Conservation (phyloP, 2,113 vertebrate species). For the Malurus melanocephalus region DNA sequence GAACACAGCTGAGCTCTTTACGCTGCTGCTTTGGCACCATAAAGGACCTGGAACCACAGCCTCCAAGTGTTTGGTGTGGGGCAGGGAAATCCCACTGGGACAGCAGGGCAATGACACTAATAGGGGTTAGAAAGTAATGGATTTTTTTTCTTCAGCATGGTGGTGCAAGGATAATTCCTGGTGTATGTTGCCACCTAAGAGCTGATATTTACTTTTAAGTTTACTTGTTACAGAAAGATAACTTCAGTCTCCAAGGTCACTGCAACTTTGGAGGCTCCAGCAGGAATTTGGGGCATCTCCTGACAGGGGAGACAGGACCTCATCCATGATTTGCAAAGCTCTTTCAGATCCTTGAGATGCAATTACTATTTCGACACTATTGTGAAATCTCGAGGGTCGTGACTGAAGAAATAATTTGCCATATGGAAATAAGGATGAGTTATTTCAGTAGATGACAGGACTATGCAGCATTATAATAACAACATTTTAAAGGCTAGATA, state of each 20-base stretch:
- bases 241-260: not conserved
- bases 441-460: not conserved
- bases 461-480: not conserved
- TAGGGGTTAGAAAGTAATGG: not conserved
- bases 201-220: not conserved
- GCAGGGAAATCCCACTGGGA: not conserved
- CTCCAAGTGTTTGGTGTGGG: not conserved
- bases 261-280: not conserved
- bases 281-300: not conserved
- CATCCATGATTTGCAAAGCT: not conserved
- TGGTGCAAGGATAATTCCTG: not conserved
- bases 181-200: not conserved
- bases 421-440: not conserved
- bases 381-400: not conserved
- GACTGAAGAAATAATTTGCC: not conserved
- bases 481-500: conserved; percentile 35
- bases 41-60: not conserved
- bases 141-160: not conserved
- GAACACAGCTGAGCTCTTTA: not conserved
- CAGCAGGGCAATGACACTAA: not conserved
- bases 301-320: not conserved
- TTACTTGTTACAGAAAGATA: not conserved
- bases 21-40: not conserved
- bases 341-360: not conserved
- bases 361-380: not conserved